Conservation (phyloP, 2,113 vertebrate species). For the Lipotes vexillifer region DNA sequence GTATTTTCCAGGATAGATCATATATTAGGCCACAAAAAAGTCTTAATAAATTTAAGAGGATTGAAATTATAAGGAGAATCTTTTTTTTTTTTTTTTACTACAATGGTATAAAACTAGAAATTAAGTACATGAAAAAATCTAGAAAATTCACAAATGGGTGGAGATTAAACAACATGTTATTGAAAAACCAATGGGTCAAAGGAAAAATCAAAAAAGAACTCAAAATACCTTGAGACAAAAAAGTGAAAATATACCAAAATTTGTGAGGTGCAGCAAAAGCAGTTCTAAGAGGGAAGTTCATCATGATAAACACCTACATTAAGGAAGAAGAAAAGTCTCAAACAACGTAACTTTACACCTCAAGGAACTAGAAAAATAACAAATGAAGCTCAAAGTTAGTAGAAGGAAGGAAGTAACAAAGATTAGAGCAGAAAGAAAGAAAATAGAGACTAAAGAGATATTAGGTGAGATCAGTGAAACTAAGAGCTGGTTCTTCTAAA, state of each 20-base stretch:
- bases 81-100: background rate
- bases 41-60: background rate
- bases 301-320: background rate
- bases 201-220: background rate
- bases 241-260: background rate
- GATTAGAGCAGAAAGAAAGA: background rate
- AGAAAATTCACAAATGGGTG: background rate
- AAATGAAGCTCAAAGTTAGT: background rate
- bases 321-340: background rate
- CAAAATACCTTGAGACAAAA: background rate
- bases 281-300: background rate
- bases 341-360: background rate
- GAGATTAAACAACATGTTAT: background rate
- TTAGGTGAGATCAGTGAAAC: background rate
- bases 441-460: background rate
- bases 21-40: background rate
- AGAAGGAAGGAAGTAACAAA: background rate
- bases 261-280: background rate
- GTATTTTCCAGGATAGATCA: background rate
- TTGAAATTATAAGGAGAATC: background rate
- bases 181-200: background rate
- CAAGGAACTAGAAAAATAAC: background rate
- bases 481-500: background rate
- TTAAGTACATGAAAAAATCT: background rate
- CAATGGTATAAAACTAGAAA: background rate